Evolutionary conservation across 2,113 vertebrate species (phyloP), one percentile per base, ranked within the genome.

Genomic region (Cichladusa arquata): DNA sequence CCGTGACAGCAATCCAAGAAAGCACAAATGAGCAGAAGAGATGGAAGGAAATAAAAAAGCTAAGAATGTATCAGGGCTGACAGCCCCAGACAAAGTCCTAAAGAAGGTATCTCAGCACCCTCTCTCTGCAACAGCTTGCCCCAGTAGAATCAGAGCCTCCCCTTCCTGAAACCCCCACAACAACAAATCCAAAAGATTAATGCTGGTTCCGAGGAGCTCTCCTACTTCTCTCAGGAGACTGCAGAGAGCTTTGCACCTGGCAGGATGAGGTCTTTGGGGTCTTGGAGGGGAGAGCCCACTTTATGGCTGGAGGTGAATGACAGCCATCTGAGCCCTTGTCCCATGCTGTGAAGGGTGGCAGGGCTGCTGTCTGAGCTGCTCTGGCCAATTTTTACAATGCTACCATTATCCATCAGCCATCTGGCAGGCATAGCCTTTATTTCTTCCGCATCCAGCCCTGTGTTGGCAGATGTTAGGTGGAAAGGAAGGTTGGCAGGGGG

Each of bases 381-480:
- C 92, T 88, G 88, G 86, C 90, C 83, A 72, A 57, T 74, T 94
- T 95, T 91, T 92, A 97, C 96, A 96, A 95, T 80, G 69, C 76
- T 88, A 74, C 88, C 78, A 78, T 91, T 94, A 88, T 95, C 90
- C 69, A 78, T 67, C 94, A 93, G 92, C 89, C 86, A 95, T 93
- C 93, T 97, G 96, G 95, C 96, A 97, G 65, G 79, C 87, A 1
- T 51, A 91, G 84, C 44, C 29, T 79, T 82, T 92, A 22, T 92
- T 87, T 95, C 88, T 91, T 82, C 85, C 89, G 51, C 76, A 90
- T 65, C 42, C 60, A 88, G 50, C 31, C 84, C 76, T 51, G 62
- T 70, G 72, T 54, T 96, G 95, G 96, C 96, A 96, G 83, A 94
- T 81, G 81, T 94, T 91, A 95, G 50, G 66, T 94, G 73, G 85